A percentile compares a stretch with the other conserved stretches of the same genome.
Conservation (phyloP, 2,888 invertebrate species). For the Bibio marci region DNA sequence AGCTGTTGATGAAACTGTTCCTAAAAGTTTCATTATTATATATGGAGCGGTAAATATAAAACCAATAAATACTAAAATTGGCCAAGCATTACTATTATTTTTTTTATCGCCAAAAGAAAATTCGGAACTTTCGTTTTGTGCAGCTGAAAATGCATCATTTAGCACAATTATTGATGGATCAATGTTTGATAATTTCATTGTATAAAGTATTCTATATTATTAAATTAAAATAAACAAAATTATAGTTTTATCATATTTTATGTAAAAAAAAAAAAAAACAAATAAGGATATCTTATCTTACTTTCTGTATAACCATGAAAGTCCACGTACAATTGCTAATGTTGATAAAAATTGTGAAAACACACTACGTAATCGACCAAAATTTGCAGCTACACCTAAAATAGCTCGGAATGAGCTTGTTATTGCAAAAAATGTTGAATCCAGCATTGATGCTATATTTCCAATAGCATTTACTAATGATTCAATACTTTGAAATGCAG, state of each 20-base stretch:
- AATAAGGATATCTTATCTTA: constrained; percentile 12
- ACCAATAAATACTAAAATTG: constrained; percentile 75
- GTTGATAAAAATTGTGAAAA: constrained; percentile 79
- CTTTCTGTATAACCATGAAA: constrained; percentile 65
- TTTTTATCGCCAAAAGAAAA: constrained; percentile 23
- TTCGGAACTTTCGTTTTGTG: constrained; percentile 22
- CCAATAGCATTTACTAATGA: constrained; percentile 80
- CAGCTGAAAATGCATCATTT: constrained; percentile 30
- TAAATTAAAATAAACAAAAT: neutral
- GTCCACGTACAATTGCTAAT: constrained; percentile 60
- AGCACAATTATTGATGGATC: constrained; percentile 28
- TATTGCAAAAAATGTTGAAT: constrained; percentile 89
- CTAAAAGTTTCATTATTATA: constrained; percentile 68
- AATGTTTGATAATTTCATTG: constrained; percentile 23
- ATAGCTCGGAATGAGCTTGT: constrained; percentile 92
- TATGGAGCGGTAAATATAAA: constrained; percentile 84
- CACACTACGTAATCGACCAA: constrained; percentile 64
- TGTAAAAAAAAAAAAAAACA: constrained; percentile 1
- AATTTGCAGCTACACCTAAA: constrained; percentile 89
- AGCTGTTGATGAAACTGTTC: constrained; percentile 33
- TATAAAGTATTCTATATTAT: constrained; percentile 21
- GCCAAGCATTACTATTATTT: constrained; percentile 50
- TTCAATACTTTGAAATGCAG: constrained; percentile 90
- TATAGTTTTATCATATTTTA: neutral
- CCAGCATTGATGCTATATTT: constrained; percentile 90